phyloP scores from a whole-genome alignment of 1,140 invertebrate species.

The Conus betulinus region DNA sequence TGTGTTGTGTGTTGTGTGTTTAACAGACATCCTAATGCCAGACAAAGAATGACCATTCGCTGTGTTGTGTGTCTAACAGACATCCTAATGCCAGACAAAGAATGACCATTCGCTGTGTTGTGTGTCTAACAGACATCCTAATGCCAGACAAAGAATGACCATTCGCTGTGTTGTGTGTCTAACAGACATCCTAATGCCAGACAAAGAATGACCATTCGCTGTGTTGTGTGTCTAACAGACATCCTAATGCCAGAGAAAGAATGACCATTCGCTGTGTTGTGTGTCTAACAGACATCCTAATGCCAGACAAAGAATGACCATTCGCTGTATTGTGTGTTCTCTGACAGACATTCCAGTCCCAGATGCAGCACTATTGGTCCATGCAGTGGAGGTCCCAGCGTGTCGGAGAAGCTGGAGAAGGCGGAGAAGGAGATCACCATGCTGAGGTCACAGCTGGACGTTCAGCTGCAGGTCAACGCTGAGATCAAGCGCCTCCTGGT shows the following conservation, averaged over 20 bases:
- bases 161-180: no score
- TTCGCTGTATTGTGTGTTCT: not conserved
- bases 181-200: no score
- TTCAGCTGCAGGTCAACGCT: conserved; percentile 86
- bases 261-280: not conserved
- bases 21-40: not conserved
- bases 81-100: not conserved
- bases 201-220: no score
- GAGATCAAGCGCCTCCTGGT: conserved; percentile 95
- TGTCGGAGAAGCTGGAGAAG: conserved; percentile 55
- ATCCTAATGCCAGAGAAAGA: no score
- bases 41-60: no score
- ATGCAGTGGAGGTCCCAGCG: conserved; percentile 41
- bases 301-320: not conserved
- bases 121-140: not conserved
- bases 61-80: no score
- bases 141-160: no score
- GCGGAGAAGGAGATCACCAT: conserved; percentile 66
- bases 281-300: not conserved
- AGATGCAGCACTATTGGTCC: conserved; percentile 10
- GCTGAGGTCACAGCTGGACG: conserved; percentile 82
- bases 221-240: no score
- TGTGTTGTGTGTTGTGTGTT: no score
- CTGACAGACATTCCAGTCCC: conserved; percentile 11
- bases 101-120: not conserved